Evolutionary conservation across 2,113 vertebrate genomes (phyloP).

Genomic region (Platichthys flesus): DNA sequence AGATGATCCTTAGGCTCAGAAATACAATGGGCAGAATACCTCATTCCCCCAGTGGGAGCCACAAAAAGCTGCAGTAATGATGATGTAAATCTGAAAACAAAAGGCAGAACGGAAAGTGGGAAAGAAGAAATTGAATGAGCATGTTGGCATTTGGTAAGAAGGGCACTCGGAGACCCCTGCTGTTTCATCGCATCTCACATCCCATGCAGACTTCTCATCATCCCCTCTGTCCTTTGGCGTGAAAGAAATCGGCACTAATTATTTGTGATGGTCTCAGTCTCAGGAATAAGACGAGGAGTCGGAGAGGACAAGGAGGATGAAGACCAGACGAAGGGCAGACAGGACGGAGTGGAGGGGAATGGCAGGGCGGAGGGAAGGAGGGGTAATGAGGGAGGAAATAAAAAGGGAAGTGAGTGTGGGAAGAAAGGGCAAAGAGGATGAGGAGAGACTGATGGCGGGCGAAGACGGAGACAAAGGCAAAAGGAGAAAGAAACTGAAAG

Average conservation of each 20-base stretch:
- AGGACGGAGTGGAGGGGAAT: background rate
- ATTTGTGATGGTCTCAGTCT: conserved; percentile 60
- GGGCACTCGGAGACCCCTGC: conserved; percentile 53
- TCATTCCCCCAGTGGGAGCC: conserved; percentile 35
- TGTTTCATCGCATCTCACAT: conserved; percentile 39
- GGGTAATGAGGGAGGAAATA: conserved; percentile 45
- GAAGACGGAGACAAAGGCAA: conserved; percentile 17
- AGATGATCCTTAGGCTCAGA: conserved; percentile 47
- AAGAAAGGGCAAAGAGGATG: conserved; percentile 42
- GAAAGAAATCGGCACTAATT: conserved; percentile 50
- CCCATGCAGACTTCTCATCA: conserved; percentile 53
- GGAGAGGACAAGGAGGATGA: conserved; percentile 26
- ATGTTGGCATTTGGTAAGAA: conserved; percentile 69
- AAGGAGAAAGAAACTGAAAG: background rate
- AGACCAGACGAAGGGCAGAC: conserved; percentile 55
- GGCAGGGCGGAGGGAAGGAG: conserved; percentile 12
- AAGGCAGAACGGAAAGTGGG: conserved; percentile 32
- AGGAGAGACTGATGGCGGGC: conserved; percentile 21
- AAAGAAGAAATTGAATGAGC: conserved; percentile 54
- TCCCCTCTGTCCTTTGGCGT: conserved; percentile 57
- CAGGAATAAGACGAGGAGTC: conserved; percentile 34
- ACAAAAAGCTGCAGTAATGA: conserved; percentile 49
- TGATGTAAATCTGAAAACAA: conserved; percentile 71
- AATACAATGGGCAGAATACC: conserved; percentile 55
- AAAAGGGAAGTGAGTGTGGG: conserved; percentile 34